Conservation (phyloP, 2,797 vertebrate genomes). For the Phataginus tricuspis region DNA sequence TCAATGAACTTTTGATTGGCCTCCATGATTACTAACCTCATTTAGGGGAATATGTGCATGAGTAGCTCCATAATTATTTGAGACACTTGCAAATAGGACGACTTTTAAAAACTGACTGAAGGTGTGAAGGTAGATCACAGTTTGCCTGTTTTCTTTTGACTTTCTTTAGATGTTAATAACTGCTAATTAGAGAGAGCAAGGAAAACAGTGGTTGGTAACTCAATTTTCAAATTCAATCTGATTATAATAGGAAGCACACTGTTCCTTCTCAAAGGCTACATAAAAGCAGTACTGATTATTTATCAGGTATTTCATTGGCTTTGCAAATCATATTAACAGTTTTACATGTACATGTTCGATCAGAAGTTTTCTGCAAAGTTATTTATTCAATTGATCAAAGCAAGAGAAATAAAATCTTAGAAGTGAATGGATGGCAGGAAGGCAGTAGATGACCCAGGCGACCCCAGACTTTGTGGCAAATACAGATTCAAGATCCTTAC, state of each 20-base stretch:
- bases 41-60: constrained; percentile 42
- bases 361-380: not conserved
- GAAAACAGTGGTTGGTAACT: constrained; percentile 50
- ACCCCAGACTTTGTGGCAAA: not conserved
- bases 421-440: not conserved
- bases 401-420: not conserved
- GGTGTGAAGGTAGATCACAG: constrained; percentile 49
- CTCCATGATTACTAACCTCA: constrained; percentile 79
- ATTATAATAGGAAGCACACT: not conserved
- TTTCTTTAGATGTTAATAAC: constrained; percentile 66
- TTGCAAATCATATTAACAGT: constrained; percentile 28
- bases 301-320: constrained; percentile 12
- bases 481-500: not conserved
- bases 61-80: constrained; percentile 79
- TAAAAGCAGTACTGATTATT: constrained; percentile 6
- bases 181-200: constrained; percentile 64
- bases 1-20: constrained; percentile 80
- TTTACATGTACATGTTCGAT: constrained; percentile 20
- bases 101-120: constrained; percentile 63
- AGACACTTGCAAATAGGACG: constrained; percentile 78
- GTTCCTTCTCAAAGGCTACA: constrained; percentile 34
- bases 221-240: constrained; percentile 37
- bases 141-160: constrained; percentile 56
- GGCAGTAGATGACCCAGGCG: not conserved
- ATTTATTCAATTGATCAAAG: not conserved